Base-by-base conservation (phyloP, 92 coral and sea anemone genomes). In the Pocillopora meandrina region DNA sequence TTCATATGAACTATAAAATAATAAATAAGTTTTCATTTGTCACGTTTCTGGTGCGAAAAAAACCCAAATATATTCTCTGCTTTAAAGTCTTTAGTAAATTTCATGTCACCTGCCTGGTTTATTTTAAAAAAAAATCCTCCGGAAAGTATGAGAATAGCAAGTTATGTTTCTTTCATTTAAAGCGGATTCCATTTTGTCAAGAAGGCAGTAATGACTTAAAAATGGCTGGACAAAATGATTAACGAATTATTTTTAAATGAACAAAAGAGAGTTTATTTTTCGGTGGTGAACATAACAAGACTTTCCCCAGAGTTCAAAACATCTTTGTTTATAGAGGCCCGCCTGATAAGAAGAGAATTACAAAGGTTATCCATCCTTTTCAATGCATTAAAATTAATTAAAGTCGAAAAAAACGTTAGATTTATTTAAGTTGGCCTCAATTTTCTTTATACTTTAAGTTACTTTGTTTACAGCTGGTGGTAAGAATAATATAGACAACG, bases 31-130 rank as follows among this genome's bases (percentile, higher is more conserved):
- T 13, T 5, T 47, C 67, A 65, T 65, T 49, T 13, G 26, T 65
- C 26, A 34, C 33, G 31, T 79, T 65, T 49, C 21, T 65, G 17
- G 64, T 56, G 84, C 33, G 72, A 31, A 55, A 80, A 80, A 80
- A 66, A 26, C 49, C 70, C 55, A 10, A 80, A 80, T 21, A 26
- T 68, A 56, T 55, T 80, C 65, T 80, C 31, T 56, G 56, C n/a
- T 66, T 80, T 52, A 80, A 20, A 66, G 33, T 10, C 66, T 80
- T 56, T 56, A 56, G n/a, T 5, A 68, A 64, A n/a, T 14, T 10
- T 18, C 17, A 1, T 12, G 17, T 78, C 72, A 78, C 42, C 82
- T 64, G 72, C 61, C n/a, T 47, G 19, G 71, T 42, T 52, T 68
- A 68, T 81, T 56, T 68, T 26, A 26, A 26, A 26, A 35, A 5